These are phyloP conservation scores for Pammene fasciana DNA, from an alignment of 2,888 invertebrate genomes.

Conservation along the genomic window DNA sequence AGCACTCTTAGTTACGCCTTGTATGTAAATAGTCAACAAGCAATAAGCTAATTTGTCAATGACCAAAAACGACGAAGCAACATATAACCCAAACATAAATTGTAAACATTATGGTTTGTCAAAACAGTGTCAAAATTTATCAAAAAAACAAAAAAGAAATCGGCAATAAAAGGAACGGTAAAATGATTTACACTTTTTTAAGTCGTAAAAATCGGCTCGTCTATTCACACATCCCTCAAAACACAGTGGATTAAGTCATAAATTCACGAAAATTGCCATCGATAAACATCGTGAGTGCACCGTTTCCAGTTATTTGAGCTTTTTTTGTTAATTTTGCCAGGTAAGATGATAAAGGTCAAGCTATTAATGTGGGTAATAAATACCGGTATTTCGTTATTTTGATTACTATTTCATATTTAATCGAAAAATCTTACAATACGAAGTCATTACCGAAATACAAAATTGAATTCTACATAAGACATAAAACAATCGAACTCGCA, in stretches of 20 bases:
- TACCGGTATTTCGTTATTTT: too few relatives aligned
- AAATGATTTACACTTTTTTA: slow-evolving; percentile 59
- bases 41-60: background rate
- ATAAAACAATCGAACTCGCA: too few relatives aligned
- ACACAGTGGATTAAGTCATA: slow-evolving; percentile 73
- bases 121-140: slow-evolving; percentile 52
- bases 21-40: too few relatives aligned
- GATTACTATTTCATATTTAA: too few relatives aligned
- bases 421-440: too few relatives aligned
- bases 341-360: slow-evolving; percentile 29
- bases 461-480: too few relatives aligned
- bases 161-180: slow-evolving; percentile 58
- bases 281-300: slow-evolving; percentile 66
- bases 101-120: slow-evolving; percentile 33
- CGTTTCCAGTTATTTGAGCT: slow-evolving; percentile 44
- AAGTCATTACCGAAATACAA: too few relatives aligned
- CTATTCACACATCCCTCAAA: slow-evolving; percentile 45
- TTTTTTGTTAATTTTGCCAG: slow-evolving; percentile 27
- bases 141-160: slow-evolving; percentile 62
- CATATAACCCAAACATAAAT: slow-evolving; percentile 25
- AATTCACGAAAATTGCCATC: slow-evolving; percentile 75
- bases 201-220: slow-evolving; percentile 51
- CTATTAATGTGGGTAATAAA: background rate
- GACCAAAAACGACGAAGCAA: slow-evolving; percentile 1
- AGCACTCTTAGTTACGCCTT: too few relatives aligned